Evolutionary conservation across 2,888 invertebrate species (phyloP).

Genomic region (Hirtodrosophila cameraria): DNA sequence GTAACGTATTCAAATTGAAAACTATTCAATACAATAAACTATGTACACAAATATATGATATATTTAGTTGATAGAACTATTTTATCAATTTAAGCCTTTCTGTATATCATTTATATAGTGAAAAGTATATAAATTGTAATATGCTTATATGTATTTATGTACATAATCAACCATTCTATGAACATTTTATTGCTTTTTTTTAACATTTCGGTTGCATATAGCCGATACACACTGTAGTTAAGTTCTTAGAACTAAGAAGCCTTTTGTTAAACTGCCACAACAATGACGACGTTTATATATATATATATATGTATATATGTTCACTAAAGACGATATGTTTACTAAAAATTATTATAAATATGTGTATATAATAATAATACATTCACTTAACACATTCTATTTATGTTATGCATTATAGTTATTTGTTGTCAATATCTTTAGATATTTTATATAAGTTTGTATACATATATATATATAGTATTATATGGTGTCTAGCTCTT

Average conservation of each 20-base stretch:
- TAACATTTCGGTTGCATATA: constrained; percentile 23
- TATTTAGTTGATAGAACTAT: constrained; percentile 1
- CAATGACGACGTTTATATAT: constrained; percentile 46
- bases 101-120: not conserved
- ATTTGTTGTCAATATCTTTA: constrained; percentile 7
- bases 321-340: constrained; percentile 47
- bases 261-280: constrained; percentile 54
- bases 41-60: not conserved
- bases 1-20: not conserved
- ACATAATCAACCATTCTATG: constrained; percentile 9
- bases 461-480: constrained; percentile 28
- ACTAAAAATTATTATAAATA: constrained; percentile 56
- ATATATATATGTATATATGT: constrained; percentile 40
- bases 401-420: constrained; percentile 35
- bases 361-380: constrained; percentile 24
- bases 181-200: constrained; percentile 44
- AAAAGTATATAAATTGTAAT: constrained; percentile 1
- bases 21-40: not conserved
- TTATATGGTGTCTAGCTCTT: constrained; percentile 12
- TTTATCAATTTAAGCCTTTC: not conserved
- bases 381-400: constrained; percentile 23
- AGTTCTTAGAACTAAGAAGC: constrained; percentile 54
- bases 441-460: constrained; percentile 23
- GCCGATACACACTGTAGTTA: constrained; percentile 48
- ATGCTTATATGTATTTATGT: not conserved